Evolutionary conservation across 2,888 invertebrate genomes (phyloP).

Genomic region (Opisthograptis luteolata): DNA sequence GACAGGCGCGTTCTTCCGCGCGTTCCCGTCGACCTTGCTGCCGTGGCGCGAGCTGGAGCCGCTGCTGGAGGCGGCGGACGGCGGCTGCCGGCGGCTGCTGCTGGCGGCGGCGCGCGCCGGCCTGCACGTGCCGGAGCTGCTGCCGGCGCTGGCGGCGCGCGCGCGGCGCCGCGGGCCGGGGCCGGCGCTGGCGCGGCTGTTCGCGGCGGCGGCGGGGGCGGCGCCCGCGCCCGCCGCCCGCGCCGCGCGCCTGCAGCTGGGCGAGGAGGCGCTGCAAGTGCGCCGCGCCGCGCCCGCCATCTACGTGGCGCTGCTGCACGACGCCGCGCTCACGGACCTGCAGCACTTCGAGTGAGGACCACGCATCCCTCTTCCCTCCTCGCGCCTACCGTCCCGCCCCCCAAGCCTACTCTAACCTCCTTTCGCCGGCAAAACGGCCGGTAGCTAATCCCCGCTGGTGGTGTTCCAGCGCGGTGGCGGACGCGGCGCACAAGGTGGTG

Average conservation of each 20-base stretch:
- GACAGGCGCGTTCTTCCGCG: conserved; percentile 15
- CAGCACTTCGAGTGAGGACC: conserved; percentile 53
- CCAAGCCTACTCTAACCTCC: no score
- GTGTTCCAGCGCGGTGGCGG: conserved; percentile 4
- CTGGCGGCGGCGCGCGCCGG: conserved; percentile 11
- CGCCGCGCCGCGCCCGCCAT: conserved; percentile 28
- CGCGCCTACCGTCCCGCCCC: no score
- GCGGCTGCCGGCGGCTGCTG: conserved; percentile 8
- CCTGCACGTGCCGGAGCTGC: neutral
- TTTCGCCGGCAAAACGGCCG: no score
- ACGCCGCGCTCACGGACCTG: conserved; percentile 47
- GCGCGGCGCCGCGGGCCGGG: neutral
- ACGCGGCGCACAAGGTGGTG: conserved; percentile 20
- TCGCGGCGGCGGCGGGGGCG: neutral
- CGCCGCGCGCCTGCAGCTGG: neutral
- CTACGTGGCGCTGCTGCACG: conserved; percentile 55
- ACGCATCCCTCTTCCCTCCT: no score
- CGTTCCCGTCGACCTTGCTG: neutral
- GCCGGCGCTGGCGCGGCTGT: conserved; percentile 5
- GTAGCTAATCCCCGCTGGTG: no score
- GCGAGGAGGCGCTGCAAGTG: conserved; percentile 1
- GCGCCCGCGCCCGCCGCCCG: neutral
- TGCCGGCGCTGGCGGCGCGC: neutral
- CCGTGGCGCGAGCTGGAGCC: neutral
- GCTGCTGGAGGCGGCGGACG: neutral